Conservation (phyloP, 2,113 vertebrate species). For the Phocoena sinus region DNA sequence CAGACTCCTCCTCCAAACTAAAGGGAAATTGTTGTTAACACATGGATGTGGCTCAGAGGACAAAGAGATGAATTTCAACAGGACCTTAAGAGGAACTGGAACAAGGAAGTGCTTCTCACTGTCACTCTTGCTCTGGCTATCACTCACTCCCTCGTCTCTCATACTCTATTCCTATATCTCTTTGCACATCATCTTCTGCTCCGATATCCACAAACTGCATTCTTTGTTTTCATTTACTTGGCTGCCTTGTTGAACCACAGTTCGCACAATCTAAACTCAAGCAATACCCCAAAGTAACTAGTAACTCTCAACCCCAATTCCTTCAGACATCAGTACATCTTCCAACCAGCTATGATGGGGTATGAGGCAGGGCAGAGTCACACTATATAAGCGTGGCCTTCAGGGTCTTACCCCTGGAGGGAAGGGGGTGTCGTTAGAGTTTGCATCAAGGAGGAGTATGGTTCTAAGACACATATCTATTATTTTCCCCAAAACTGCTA, state of each 20-base stretch:
- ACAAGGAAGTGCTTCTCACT: not conserved
- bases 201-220: not conserved
- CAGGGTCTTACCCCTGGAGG: not conserved
- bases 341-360: not conserved
- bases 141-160: not conserved
- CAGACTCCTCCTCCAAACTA: not conserved
- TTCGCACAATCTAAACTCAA: not conserved
- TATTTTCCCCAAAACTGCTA: not conserved
- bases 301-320: not conserved
- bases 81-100: not conserved
- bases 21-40: not conserved
- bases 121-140: not conserved
- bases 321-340: not conserved
- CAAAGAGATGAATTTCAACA: not conserved
- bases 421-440: not conserved
- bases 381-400: not conserved
- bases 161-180: not conserved
- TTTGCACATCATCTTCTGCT: not conserved
- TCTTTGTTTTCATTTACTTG: not conserved
- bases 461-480: not conserved
- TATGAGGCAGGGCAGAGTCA: not conserved
- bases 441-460: not conserved
- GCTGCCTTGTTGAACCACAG: not conserved
- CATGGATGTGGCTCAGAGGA: not conserved
- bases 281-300: not conserved